Evolutionary conservation across 2,797 vertebrate species (phyloP).

Genomic region (Perodicticus potto): DNA sequence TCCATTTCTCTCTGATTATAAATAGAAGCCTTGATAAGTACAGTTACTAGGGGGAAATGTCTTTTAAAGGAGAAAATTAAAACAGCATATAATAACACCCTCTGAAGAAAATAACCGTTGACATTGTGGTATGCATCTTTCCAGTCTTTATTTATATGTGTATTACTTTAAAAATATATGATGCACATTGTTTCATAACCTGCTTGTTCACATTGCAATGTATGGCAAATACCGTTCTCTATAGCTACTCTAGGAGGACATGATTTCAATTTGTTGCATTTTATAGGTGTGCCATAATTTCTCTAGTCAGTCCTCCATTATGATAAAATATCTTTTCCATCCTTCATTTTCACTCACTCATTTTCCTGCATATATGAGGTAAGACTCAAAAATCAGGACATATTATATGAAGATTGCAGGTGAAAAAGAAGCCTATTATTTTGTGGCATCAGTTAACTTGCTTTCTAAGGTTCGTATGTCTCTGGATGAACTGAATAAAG

Average conservation of each 20-base stretch:
- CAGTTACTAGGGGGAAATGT: neutral
- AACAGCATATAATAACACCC: neutral
- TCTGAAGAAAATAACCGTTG: slow-evolving; percentile 45
- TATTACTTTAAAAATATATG: neutral
- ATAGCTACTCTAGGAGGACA: neutral
- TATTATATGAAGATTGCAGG: neutral
- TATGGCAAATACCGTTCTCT: neutral
- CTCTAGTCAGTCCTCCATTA: neutral
- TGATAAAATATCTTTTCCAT: neutral
- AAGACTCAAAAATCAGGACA: slow-evolving; percentile 1
- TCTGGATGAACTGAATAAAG: neutral
- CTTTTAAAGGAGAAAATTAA: slow-evolving; percentile 26
- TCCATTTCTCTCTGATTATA: slow-evolving; percentile 40
- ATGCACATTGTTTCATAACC: neutral
- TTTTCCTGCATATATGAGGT: neutral
- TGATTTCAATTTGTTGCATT: neutral
- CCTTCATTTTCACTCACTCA: neutral
- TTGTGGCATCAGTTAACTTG: neutral
- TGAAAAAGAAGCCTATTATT: slow-evolving; percentile 31
- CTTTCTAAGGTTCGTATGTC: neutral
- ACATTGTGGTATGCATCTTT: slow-evolving; percentile 11
- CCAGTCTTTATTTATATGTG: neutral
- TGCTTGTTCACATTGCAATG: neutral
- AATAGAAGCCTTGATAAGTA: neutral
- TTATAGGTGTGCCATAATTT: neutral